These are phyloP conservation scores for Neomorphus geoffroyi DNA, from an alignment of 2,797 vertebrate species.

Conservation along the genomic window DNA sequence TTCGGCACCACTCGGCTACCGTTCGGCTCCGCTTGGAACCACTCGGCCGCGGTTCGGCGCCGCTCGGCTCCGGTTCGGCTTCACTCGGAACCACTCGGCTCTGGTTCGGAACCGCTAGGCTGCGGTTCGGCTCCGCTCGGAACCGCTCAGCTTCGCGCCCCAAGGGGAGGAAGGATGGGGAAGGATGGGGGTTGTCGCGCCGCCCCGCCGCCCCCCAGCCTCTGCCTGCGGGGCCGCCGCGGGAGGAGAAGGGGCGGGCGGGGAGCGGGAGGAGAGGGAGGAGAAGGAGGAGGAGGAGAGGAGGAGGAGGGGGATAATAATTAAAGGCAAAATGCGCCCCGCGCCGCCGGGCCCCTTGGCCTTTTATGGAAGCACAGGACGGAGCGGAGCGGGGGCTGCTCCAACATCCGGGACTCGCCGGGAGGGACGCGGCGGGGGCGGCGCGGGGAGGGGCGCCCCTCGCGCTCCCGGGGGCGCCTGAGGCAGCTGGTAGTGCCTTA, in stretches of 20 bases:
- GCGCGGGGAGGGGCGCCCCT: no score
- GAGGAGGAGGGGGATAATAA: constrained; percentile 11
- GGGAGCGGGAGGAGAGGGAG: not conserved
- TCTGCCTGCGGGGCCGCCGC: constrained; percentile 28
- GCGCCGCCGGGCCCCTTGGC: constrained; percentile 43
- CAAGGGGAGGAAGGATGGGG: not conserved
- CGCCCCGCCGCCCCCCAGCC: not conserved
- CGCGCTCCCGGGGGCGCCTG: no score
- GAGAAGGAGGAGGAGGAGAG: not conserved
- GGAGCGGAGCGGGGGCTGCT: constrained; percentile 34
- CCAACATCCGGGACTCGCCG: constrained; percentile 57
- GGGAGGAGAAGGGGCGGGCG: not conserved
- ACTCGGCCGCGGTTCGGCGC: no score
- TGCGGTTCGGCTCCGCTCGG: no score
- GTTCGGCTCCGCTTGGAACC: no score
- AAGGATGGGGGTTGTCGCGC: not conserved
- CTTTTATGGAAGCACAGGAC: constrained; percentile 64
- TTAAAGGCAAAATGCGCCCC: constrained; percentile 46
- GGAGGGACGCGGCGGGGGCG: no score
- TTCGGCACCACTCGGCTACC: no score
- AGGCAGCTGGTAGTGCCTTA: no score
- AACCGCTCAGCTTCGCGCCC: not conserved
- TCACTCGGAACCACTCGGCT: no score
- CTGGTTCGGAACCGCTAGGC: no score
- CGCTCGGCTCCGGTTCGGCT: no score